These are phyloP conservation scores for Diadophis punctatus DNA, from an alignment of 2,113 vertebrate species.

Conservation along the genomic window DNA sequence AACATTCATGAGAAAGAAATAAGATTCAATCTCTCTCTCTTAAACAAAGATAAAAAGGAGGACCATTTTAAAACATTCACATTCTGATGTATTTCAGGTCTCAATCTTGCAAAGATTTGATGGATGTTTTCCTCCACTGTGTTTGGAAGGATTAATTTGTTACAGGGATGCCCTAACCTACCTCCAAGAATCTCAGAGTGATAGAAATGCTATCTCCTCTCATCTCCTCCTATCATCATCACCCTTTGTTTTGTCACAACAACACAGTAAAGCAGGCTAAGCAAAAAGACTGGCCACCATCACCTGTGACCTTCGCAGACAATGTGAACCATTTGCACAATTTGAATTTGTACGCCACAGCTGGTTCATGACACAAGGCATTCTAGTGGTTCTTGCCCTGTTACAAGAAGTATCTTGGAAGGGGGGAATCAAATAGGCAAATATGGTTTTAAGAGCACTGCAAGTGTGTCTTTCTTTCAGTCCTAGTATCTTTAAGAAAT, in stretches of 20 bases:
- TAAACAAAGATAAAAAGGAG: constrained; percentile 6
- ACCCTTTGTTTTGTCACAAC: not conserved
- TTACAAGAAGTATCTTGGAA: not conserved
- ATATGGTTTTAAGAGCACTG: not conserved
- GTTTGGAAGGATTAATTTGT: not conserved
- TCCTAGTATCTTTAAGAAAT: not conserved
- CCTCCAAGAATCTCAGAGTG: not conserved
- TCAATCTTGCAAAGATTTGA: not conserved
- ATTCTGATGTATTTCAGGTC: not conserved
- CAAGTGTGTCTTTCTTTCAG: not conserved
- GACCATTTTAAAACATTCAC: not conserved
- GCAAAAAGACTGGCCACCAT: not conserved
- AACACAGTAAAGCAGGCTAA: not conserved
- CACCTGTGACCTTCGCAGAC: not conserved
- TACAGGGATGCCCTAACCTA: not conserved
- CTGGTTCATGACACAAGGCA: not conserved
- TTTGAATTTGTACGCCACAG: not conserved
- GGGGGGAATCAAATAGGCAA: not conserved
- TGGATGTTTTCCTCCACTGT: not conserved
- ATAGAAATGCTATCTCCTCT: not conserved
- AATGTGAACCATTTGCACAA: not conserved
- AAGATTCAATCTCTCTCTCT: constrained; percentile 6
- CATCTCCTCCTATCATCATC: not conserved
- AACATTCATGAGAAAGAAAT: constrained; percentile 51
- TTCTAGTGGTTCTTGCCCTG: not conserved